Conservation (phyloP, 1,140 invertebrate genomes). For the Plutomurus gul region DNA sequence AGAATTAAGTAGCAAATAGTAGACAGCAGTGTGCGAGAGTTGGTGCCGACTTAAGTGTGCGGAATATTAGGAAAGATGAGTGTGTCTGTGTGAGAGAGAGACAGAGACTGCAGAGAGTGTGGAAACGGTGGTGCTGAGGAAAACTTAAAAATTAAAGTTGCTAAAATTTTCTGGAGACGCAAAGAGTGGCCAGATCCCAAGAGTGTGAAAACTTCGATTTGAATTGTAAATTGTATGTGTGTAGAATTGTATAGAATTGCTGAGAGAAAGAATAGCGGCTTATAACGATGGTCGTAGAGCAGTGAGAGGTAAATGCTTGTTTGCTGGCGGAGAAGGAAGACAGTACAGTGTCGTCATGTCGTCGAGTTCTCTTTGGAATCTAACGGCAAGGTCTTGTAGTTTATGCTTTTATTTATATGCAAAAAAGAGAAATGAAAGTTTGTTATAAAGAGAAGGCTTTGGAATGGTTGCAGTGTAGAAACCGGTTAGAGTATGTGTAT, state of each 20-base stretch:
- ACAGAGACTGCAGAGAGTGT: constrained; percentile 13
- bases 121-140: too few species aligned
- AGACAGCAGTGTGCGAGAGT: too few species aligned
- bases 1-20: too few species aligned
- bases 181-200: constrained; percentile 35
- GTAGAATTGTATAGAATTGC: not conserved
- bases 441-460: constrained; percentile 19
- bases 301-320: not conserved
- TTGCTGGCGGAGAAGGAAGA: not conserved
- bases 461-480: not conserved
- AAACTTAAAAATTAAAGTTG: constrained; percentile 51
- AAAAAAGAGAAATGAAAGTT: constrained; percentile 41
- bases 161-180: constrained; percentile 37
- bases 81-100: not conserved
- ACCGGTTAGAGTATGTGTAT: not conserved
- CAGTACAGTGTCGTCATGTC: constrained; percentile 25
- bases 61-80: not conserved
- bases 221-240: constrained; percentile 48
- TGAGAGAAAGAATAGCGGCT: not conserved
- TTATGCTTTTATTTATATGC: constrained; percentile 46
- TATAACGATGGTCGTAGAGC: not conserved
- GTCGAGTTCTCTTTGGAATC: constrained; percentile 15
- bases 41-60: not conserved
- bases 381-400: constrained; percentile 34
- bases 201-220: constrained; percentile 50